Evolutionary conservation across 2,888 invertebrate genomes (phyloP), one percentile per base, ranked within the genome.

Genomic region (Himalopsyche tibetana): DNA sequence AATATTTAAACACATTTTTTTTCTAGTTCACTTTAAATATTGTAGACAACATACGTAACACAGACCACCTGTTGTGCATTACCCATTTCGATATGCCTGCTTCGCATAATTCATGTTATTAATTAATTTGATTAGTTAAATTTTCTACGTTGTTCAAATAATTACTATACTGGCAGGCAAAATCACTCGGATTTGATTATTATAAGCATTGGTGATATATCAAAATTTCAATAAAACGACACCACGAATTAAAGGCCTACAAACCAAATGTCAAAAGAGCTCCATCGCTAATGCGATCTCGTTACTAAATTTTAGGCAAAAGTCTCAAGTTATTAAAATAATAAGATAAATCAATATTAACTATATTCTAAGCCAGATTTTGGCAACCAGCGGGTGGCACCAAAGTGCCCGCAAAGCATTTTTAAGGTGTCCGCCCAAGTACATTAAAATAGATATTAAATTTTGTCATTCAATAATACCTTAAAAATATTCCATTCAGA

Each of bases 91-190:
- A 38, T 74, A 36, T 15, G 74, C 19, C 36, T 12, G 36, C 19
- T 74, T 38, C 36, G 36, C 74, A 38, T 80, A 80, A 80, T 80
- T 80, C 51, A 80, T 80, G 45, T 80, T n/a, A 80, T 45, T 51
- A 80, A 80, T 80, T 45, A 80, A 80, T 80, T 42, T 80, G 51
- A 80, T 80, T 80, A 80, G 42, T 19, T 45, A 45, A 45, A 42
- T 42, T 80, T 80, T 80, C 80, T 51, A 80, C 80, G 80, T 42
- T 80, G 80, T 74, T 74, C 36, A 74, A 74, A 74, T 74, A 74
- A 74, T 74, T 74, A 74, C 4, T 38, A 74, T 74, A 36, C 74
- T 15, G 74, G 74, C 74, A 36, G 74, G 74, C 36, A 74, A 74
- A 74, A 74, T 74, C 74, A 74, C 74, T 74, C 74, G 5, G 36